Evolutionary conservation across 2,797 vertebrate species (phyloP), one percentile per base, ranked within the genome.

Genomic region (Huso huso): DNA sequence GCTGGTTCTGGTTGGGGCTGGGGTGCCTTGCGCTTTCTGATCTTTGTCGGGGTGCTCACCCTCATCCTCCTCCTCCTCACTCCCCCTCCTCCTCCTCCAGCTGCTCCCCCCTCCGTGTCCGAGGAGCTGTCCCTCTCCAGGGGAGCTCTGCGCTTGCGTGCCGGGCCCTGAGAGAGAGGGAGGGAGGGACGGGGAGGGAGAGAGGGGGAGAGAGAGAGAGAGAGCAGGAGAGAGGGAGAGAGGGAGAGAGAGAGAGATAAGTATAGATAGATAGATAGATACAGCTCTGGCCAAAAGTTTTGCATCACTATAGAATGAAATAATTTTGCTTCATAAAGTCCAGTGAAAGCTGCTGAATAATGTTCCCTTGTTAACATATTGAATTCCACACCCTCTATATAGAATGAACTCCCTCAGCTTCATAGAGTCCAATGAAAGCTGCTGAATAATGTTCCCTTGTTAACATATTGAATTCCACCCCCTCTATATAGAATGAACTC

Each of bases 131-230:
- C 66, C 66, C 55, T 61, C 50, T 53, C 15, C 11, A 50, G 23
- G 23, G 23, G 23, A 3, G 23, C 23, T 37, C 23, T 37, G 89
- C 90, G 70, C 78, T 89, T 63, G 90, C 90, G 51, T 12, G 73
- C 12, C 79, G 77, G 55, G 82, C 81, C 15, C 69, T 70, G 59
- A 51, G 8, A 73, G 83, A 70, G 79, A 77, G 23, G 74, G 76
- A 7, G 68, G 68, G 8, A 66, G 71, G 49, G 67, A 66, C 7
- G 68, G 37, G 51, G 65, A 62, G 67, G 57, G 62, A 64, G 66
- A 77, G 71, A 71, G 55, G 69, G 18, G 13, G 6, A 73, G 66
- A 0, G 68, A 65, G 64, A 48, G 70, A 6, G 81, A 83, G 68
- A 75, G 75, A 75, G 78, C 6, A 23, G 15, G 50, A 72, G 66